Conservation (phyloP, 2,888 invertebrate genomes). For the Rhagonycha lutea region DNA sequence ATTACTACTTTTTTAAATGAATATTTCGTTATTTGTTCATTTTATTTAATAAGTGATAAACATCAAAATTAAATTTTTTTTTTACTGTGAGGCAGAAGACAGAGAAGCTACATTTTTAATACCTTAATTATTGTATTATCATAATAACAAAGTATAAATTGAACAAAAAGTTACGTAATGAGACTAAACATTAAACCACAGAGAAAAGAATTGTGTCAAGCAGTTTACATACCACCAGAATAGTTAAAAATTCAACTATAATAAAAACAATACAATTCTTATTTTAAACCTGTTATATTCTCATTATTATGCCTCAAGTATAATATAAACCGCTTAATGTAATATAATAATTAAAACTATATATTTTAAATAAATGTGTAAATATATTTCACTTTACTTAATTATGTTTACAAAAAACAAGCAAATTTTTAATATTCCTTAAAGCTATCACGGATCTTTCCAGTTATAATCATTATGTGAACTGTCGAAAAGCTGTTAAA, state of each 20-base stretch:
- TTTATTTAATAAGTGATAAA: neutral
- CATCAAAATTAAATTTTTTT: neutral
- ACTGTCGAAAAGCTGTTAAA: neutral
- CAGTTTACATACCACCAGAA: neutral
- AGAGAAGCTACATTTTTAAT: neutral
- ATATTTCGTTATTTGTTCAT: neutral
- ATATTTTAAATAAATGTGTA: neutral
- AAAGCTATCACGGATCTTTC: neutral
- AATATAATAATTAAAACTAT: neutral
- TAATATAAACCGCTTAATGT: neutral
- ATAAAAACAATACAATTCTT: neutral
- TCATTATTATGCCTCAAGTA: neutral
- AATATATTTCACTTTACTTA: neutral
- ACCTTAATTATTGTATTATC: too few species aligned
- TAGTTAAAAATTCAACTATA: neutral
- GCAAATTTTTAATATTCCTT: neutral
- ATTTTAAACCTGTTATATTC: neutral
- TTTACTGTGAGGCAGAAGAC: neutral
- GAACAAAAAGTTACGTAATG: neutral
- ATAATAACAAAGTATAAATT: neutral
- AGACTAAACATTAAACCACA: neutral
- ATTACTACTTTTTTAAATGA: neutral
- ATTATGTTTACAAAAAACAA: neutral
- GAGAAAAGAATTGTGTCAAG: neutral
- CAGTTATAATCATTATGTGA: neutral